Evolutionary conservation across 2,888 invertebrate genomes (phyloP).

Genomic region (Drosophila quinaria): DNA sequence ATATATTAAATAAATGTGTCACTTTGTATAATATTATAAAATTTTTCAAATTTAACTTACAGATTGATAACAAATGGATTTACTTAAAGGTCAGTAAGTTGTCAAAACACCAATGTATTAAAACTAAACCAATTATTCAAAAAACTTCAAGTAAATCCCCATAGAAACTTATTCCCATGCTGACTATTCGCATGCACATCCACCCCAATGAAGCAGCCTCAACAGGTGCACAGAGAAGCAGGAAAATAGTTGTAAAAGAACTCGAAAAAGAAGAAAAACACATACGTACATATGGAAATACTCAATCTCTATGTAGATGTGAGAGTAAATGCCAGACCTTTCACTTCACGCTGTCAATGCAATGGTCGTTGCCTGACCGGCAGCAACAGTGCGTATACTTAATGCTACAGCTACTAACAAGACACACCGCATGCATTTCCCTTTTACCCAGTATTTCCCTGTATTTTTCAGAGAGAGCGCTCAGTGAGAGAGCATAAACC

Average conservation of each 20-base stretch:
- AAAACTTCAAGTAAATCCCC: background rate
- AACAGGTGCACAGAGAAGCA: conserved; percentile 62
- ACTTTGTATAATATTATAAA: conserved; percentile 11
- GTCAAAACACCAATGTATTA: background rate
- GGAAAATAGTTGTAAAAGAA: conserved; percentile 33
- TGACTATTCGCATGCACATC: background rate
- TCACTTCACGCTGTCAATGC: conserved; percentile 28
- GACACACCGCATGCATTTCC: conserved; percentile 55
- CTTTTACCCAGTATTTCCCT: conserved; percentile 43
- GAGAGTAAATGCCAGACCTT: background rate
- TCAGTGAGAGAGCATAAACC: conserved; percentile 4
- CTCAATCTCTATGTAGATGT: background rate
- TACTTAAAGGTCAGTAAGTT: background rate
- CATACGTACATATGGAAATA: conserved; percentile 4
- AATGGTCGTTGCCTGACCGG: conserved; percentile 21
- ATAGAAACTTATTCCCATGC: background rate
- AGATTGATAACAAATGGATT: background rate
- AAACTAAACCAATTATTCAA: background rate
- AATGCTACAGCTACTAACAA: conserved; percentile 31
- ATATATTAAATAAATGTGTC: conserved; percentile 42
- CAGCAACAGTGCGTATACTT: conserved; percentile 72
- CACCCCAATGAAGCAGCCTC: conserved; percentile 14
- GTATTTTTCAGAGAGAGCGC: conserved; percentile 36
- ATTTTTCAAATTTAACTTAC: background rate
- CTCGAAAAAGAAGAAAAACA: conserved; percentile 11